Evolutionary conservation across 2,888 invertebrate genomes (phyloP).

Genomic region (Volucella inflata): DNA sequence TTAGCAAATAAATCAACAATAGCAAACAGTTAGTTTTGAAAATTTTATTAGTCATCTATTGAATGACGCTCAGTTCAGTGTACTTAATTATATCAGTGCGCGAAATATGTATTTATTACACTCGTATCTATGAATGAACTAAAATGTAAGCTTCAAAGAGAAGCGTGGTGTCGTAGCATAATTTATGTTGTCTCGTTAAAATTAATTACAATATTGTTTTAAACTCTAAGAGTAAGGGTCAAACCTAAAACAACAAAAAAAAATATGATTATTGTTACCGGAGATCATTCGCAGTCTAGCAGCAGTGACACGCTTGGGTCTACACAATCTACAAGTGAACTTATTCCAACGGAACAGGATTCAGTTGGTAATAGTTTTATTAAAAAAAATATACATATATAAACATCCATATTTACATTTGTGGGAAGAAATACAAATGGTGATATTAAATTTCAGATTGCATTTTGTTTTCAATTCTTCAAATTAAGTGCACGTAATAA

Average conservation of each 20-base stretch:
- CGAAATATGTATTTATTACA: neutral
- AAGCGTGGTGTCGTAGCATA: conserved; percentile 15
- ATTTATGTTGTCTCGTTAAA: conserved; percentile 23
- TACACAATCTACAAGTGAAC: conserved; percentile 57
- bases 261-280: conserved; percentile 72
- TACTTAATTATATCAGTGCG: conserved; percentile 35
- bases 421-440: no score
- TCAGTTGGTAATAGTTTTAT: conserved; percentile 58
- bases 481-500: no score
- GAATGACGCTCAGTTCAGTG: conserved; percentile 42
- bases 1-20: conserved; percentile 78
- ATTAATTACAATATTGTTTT: conserved; percentile 9
- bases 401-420: no score
- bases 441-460: no score
- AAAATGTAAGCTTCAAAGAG: conserved; percentile 59
- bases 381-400: no score
- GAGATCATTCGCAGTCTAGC: conserved; percentile 56
- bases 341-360: conserved; percentile 60
- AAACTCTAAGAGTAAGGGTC: conserved; percentile 12
- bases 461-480: no score
- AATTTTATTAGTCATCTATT: conserved; percentile 40
- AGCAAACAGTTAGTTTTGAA: conserved; percentile 71
- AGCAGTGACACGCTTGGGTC: conserved; percentile 65
- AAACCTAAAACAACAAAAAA: neutral
- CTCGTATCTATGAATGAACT: conserved; percentile 37